Evolutionary conservation across 1,140 invertebrate species (phyloP).

Genomic region (Pseudomyrmex cubaensis): DNA sequence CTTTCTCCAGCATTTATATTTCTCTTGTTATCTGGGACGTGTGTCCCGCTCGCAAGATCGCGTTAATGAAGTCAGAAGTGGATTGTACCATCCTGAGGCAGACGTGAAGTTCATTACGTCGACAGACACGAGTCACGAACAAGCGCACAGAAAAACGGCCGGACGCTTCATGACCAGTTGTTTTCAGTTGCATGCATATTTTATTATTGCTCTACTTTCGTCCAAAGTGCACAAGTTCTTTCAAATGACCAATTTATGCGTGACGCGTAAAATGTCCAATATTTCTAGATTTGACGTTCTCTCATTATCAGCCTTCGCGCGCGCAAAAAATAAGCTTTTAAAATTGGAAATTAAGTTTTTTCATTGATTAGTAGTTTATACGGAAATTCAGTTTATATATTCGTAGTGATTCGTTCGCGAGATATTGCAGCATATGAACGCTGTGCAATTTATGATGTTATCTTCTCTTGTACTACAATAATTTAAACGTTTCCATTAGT

Average conservation of each 20-base stretch:
- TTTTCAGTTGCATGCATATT: not conserved
- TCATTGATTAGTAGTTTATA: too few species aligned
- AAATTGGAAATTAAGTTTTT: too few species aligned
- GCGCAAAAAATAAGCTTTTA: too few species aligned
- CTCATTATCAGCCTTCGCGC: too few species aligned
- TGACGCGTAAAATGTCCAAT: not conserved
- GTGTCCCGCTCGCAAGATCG: not conserved
- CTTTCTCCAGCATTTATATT: not conserved
- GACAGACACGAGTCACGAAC: not conserved
- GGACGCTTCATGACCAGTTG: not conserved
- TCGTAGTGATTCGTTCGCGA: not conserved
- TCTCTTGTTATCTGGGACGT: not conserved
- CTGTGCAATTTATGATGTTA: slow-evolving; percentile 5
- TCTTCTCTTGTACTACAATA: slow-evolving; percentile 1
- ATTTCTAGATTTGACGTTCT: not conserved
- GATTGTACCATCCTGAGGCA: not conserved
- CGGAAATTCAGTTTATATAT: too few species aligned
- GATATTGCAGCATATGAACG: slow-evolving; percentile 9
- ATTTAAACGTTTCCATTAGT: slow-evolving; percentile 34
- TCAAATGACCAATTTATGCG: not conserved
- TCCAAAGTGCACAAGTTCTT: not conserved
- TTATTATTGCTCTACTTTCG: not conserved
- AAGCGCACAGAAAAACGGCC: not conserved
- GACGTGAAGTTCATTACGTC: slow-evolving; percentile 6
- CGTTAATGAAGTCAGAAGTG: not conserved